A percentile compares a stretch with the other conserved stretches of the same genome.
phyloP scores from a whole-genome alignment of 2,797 vertebrate species.

The Sciaenops ocellatus region DNA sequence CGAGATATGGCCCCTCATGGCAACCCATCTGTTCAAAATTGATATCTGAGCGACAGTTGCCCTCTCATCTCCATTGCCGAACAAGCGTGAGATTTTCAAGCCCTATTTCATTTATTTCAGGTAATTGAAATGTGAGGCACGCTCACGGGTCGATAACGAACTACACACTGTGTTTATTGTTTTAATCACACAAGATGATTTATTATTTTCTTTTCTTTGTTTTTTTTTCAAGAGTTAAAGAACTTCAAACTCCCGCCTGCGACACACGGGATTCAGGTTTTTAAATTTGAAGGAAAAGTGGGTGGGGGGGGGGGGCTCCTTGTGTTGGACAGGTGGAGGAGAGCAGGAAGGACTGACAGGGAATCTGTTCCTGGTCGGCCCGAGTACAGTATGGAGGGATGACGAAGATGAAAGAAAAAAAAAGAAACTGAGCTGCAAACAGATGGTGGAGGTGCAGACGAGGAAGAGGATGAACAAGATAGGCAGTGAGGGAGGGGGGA shows the following conservation, averaged over 20 bases:
- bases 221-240: slow-evolving; percentile 20
- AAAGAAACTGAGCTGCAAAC: slow-evolving; percentile 74
- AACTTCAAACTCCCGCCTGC: slow-evolving; percentile 35
- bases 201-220: slow-evolving; percentile 39
- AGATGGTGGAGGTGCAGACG: slow-evolving; percentile 87
- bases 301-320: not conserved
- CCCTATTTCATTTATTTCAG: slow-evolving; percentile 78
- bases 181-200: slow-evolving; percentile 69
- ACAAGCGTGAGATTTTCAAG: slow-evolving; percentile 73
- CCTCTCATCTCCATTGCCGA: slow-evolving; percentile 76
- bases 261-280: not conserved
- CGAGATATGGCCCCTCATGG: slow-evolving; percentile 77
- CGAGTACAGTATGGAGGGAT: slow-evolving; percentile 73
- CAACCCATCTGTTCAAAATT: slow-evolving; percentile 81
- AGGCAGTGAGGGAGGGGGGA: slow-evolving; percentile 40
- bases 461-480: slow-evolving; percentile 60
- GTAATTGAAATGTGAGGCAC: slow-evolving; percentile 77
- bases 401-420: slow-evolving; percentile 82
- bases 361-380: slow-evolving; percentile 74
- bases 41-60: slow-evolving; percentile 78
- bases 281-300: slow-evolving; percentile 52
- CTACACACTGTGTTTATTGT: slow-evolving; percentile 69
- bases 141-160: slow-evolving; percentile 61
- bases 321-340: slow-evolving; percentile 74
- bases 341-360: slow-evolving; percentile 67